Percentiles rank a stretch among this genome's conserved stretches.
phyloP scores from a whole-genome alignment of 92 coral and sea anemone genomes.

The Actinostola sp. region DNA sequence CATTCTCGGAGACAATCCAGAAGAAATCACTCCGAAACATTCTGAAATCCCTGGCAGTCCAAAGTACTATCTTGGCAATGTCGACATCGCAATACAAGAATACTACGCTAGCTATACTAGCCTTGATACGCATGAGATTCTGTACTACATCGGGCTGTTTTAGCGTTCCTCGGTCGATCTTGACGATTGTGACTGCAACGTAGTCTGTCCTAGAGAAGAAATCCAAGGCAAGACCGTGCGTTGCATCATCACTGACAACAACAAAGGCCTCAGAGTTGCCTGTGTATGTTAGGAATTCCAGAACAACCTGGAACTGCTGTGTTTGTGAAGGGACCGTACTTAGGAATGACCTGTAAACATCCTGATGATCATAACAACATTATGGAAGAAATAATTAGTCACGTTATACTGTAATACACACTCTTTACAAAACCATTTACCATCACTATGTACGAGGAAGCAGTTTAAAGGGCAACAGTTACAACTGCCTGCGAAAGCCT shows the following conservation, averaged over 20 bases:
- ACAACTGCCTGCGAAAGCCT: no score
- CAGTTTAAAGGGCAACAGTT: no score
- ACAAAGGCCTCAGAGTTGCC: constrained; percentile 67
- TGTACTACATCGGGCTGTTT: constrained; percentile 25
- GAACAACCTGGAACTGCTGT: constrained; percentile 53
- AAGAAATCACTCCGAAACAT: constrained; percentile 61
- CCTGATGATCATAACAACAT: constrained; percentile 38
- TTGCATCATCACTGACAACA: constrained; percentile 67
- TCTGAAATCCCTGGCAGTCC: constrained; percentile 80
- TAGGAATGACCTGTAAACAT: constrained; percentile 62
- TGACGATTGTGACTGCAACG: constrained; percentile 38
- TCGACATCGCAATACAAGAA: constrained; percentile 59
- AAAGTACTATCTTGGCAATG: constrained; percentile 55
- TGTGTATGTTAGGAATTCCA: constrained; percentile 56
- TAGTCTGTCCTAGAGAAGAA: constrained; percentile 30
- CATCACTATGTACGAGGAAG: no score
- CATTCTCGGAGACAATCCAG: constrained; percentile 76
- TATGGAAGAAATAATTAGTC: background rate
- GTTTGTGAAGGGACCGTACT: constrained; percentile 59
- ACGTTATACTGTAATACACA: no score
- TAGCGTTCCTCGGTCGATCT: constrained; percentile 28
- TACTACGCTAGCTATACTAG: constrained; percentile 56
- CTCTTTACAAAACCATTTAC: no score
- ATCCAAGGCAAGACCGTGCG: constrained; percentile 68
- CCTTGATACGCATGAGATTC: constrained; percentile 54